Evolutionary conservation across 2,113 vertebrate species (phyloP).

Genomic region (Mirza zaza): DNA sequence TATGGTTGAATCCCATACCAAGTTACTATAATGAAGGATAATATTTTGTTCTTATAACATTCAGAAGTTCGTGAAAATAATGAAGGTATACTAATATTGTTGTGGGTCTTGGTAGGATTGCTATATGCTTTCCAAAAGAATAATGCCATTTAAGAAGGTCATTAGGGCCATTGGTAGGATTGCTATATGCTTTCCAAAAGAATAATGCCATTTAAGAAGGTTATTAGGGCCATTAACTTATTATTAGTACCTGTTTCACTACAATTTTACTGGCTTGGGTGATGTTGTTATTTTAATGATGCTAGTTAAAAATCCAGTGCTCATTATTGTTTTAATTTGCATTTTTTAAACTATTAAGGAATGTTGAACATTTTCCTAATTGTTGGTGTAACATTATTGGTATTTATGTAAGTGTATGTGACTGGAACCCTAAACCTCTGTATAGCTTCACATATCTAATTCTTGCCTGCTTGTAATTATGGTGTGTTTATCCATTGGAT

Average conservation of each 20-base stretch:
- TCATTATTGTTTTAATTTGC: conserved; percentile 11
- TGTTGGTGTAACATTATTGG: not conserved
- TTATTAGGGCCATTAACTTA: not conserved
- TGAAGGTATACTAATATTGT: not conserved
- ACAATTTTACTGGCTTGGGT: not conserved
- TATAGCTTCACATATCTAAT: not conserved
- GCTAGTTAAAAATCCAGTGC: not conserved
- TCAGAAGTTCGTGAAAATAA: conserved; percentile 12
- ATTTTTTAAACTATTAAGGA: not conserved
- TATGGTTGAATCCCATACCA: not conserved
- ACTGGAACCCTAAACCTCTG: not conserved
- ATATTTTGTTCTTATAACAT: not conserved
- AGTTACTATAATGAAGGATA: not conserved
- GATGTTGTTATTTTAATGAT: not conserved
- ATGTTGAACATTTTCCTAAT: not conserved
- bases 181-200: not conserved
- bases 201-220: not conserved
- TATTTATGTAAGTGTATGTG: not conserved
- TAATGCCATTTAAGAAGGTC: not conserved
- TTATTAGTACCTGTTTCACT: not conserved
- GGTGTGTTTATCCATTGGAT: not conserved
- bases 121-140: not conserved
- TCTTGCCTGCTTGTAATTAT: not conserved
- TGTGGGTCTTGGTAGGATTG: not conserved
- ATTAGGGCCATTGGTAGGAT: not conserved